Evolutionary conservation across 2,113 vertebrate species (phyloP).

Genomic region (Corvus cornix): DNA sequence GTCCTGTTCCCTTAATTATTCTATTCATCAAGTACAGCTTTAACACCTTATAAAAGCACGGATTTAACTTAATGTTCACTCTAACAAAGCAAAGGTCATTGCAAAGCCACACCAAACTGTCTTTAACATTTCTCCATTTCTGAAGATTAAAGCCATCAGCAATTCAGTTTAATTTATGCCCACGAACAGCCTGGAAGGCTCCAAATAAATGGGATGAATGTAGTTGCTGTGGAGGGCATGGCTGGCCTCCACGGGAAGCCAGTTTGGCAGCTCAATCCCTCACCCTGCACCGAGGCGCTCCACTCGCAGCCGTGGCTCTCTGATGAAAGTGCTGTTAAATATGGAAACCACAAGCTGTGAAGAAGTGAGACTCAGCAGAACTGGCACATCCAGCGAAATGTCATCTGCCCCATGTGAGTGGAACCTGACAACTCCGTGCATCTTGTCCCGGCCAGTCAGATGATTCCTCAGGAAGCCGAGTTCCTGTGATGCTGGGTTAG

Average conservation of each 20-base stretch:
- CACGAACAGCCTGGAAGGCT: background rate
- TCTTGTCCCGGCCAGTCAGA: background rate
- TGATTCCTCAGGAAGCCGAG: background rate
- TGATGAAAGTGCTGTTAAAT: background rate
- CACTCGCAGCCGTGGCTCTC: background rate
- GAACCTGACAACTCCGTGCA: background rate
- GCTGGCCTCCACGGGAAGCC: slow-evolving; percentile 6
- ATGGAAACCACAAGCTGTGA: slow-evolving; percentile 24
- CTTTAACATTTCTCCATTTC: background rate
- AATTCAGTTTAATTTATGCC: slow-evolving; percentile 11
- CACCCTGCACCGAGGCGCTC: background rate
- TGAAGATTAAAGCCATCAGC: background rate
- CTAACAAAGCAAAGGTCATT: background rate
- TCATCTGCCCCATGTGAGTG: background rate
- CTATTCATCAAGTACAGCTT: background rate
- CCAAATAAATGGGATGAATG: slow-evolving; percentile 2
- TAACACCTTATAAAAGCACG: background rate
- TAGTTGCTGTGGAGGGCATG: slow-evolving; percentile 1
- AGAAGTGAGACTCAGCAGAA: background rate
- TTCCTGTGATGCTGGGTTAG: background rate
- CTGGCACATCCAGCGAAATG: background rate
- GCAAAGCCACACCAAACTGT: background rate
- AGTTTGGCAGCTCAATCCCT: background rate
- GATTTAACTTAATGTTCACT: background rate
- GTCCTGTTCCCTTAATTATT: background rate